These are phyloP conservation scores for Erpobdella octoculata DNA, from an alignment of 2,888 invertebrate species.

Conservation along the genomic window DNA sequence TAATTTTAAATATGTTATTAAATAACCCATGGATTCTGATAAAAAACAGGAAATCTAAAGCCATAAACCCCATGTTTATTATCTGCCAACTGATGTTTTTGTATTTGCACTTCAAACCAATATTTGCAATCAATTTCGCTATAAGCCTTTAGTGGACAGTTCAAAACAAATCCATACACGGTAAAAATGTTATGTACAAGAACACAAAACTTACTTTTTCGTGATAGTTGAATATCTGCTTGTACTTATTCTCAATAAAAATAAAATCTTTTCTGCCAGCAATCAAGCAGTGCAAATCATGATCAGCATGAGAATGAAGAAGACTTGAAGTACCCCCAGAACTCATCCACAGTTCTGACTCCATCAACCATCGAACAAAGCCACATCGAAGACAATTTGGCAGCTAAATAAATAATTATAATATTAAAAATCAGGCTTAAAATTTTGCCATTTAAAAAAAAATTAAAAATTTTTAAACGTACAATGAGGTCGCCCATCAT, in stretches of 20 bases:
- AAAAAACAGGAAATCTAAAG: too few relatives aligned
- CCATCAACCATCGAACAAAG: constrained; percentile 41
- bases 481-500: constrained; percentile 48
- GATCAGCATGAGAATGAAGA: constrained; percentile 50
- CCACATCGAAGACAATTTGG: constrained; percentile 47
- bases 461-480: constrained; percentile 1
- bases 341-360: constrained; percentile 51
- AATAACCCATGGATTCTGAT: too few relatives aligned
- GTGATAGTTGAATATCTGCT: constrained; percentile 34
- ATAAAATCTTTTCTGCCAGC: constrained; percentile 52
- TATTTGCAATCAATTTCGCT: too few relatives aligned
- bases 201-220: constrained; percentile 29
- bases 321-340: constrained; percentile 48
- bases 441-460: neutral
- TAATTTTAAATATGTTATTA: too few relatives aligned
- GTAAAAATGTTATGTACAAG: too few relatives aligned
- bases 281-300: constrained; percentile 50
- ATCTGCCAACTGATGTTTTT: too few relatives aligned
- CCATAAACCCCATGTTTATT: too few relatives aligned
- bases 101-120: too few relatives aligned
- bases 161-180: too few relatives aligned
- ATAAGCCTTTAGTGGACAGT: too few relatives aligned
- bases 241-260: constrained; percentile 44
- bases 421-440: too few relatives aligned
- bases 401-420: constrained; percentile 38